These are phyloP conservation scores for Coturnix japonica DNA, from an alignment of 2,113 vertebrate species.

Conservation along the genomic window DNA sequence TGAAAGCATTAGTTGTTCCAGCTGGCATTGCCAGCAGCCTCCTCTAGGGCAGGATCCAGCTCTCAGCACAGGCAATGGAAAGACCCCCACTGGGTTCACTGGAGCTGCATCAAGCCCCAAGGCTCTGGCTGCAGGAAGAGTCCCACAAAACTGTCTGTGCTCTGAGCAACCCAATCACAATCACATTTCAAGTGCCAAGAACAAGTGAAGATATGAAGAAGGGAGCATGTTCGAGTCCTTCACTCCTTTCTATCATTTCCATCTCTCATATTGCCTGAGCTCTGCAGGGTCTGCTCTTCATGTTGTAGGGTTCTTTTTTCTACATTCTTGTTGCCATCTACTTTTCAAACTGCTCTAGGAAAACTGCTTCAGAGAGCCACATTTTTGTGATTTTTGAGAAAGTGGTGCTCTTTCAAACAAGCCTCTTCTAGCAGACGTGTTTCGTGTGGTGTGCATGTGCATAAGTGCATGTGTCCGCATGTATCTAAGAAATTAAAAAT, in stretches of 20 bases:
- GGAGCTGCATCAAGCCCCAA: neutral
- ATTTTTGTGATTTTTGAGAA: conserved; percentile 10
- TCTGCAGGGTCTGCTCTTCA: neutral
- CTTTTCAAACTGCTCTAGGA: neutral
- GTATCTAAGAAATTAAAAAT: neutral
- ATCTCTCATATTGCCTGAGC: neutral
- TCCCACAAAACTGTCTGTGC: neutral
- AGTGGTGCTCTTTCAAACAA: neutral
- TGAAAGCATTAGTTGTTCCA: neutral
- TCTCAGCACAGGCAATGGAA: neutral
- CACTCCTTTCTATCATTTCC: neutral
- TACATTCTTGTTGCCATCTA: neutral
- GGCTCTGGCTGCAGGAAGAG: neutral
- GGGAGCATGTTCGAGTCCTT: neutral
- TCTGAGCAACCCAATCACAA: neutral
- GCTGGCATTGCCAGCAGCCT: neutral
- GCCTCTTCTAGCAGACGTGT: neutral
- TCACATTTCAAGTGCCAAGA: conserved; percentile 15
- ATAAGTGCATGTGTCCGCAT: neutral
- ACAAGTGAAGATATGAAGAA: neutral
- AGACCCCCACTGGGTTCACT: neutral
- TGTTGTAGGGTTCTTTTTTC: neutral
- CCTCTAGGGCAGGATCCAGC: neutral
- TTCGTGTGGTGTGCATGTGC: neutral
- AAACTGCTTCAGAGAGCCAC: neutral